phyloP scores from a whole-genome alignment of 2,888 invertebrate species.

The Erebia aethiops region DNA sequence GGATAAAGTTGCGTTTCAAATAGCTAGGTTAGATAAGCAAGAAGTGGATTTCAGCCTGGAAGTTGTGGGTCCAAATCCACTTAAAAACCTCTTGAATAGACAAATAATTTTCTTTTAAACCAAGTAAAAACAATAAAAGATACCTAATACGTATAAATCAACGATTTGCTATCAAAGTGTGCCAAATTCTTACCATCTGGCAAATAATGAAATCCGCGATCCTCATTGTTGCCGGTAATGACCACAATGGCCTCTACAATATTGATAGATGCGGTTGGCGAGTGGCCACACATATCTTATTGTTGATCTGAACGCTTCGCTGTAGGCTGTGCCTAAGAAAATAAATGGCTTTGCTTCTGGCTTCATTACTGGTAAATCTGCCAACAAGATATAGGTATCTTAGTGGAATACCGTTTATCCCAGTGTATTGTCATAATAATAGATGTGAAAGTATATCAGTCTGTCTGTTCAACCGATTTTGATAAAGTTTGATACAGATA shows the following conservation, averaged over 20 bases:
- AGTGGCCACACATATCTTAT: slow-evolving; percentile 41
- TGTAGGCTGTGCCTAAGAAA: not conserved
- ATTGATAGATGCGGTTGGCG: slow-evolving; percentile 45
- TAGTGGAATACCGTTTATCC: no score
- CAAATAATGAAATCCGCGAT: slow-evolving; percentile 43
- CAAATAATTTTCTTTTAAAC: not conserved
- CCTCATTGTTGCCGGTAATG: slow-evolving; percentile 45
- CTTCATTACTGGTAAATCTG: not conserved
- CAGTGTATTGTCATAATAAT: no score
- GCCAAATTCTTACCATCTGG: slow-evolving; percentile 43
- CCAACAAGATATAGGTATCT: not conserved
- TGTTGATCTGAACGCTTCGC: slow-evolving; percentile 10
- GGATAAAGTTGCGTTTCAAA: not conserved
- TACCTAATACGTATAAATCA: slow-evolving; percentile 3
- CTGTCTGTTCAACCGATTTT: no score
- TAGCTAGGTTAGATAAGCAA: no score
- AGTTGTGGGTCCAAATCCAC: no score
- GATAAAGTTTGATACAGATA: no score
- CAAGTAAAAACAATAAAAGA: not conserved
- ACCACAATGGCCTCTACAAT: slow-evolving; percentile 42
- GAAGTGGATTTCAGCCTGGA: no score
- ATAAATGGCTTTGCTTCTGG: slow-evolving; percentile 3
- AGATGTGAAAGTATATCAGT: no score
- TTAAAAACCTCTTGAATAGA: not conserved
- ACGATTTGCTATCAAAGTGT: slow-evolving; percentile 25